A percentile compares a stretch with the other conserved stretches of the same genome.
Conservation (phyloP, 2,888 invertebrate genomes). For the Lumbricus terrestris region DNA sequence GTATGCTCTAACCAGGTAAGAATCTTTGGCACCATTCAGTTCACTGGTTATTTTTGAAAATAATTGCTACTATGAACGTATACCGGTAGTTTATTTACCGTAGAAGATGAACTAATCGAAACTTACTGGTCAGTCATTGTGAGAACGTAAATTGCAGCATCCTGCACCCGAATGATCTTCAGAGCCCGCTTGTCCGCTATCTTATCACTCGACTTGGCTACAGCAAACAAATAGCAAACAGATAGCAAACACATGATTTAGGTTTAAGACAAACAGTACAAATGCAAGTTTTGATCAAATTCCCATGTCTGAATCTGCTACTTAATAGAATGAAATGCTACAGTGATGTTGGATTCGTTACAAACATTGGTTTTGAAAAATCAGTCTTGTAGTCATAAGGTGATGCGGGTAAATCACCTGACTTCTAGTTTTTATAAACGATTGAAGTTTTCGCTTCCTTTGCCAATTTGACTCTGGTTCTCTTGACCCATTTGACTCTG, state of each 20-base stretch:
- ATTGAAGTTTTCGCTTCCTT: background rate
- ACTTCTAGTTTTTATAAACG: too few species aligned
- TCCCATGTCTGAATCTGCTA: background rate
- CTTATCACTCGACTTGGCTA: background rate
- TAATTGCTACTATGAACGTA: background rate
- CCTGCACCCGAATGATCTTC: slow-evolving; percentile 58
- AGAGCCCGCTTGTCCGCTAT: slow-evolving; percentile 56
- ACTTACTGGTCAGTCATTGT: slow-evolving; percentile 48
- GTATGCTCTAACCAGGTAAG: too few species aligned
- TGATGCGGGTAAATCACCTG: too few species aligned
- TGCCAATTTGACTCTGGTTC: too few species aligned
- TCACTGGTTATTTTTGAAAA: background rate
- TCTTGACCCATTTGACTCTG: too few species aligned
- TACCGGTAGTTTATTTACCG: background rate
- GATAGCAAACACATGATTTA: background rate
- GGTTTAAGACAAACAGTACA: background rate
- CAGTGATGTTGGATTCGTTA: background rate
- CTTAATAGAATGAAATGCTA: background rate
- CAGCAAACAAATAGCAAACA: background rate
- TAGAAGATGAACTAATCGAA: background rate
- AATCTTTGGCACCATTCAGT: too few species aligned
- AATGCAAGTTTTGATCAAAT: background rate
- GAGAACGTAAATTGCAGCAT: slow-evolving; percentile 57
- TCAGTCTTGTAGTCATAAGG: background rate
- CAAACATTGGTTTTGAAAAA: background rate